A percentile compares a stretch with the other conserved stretches of the same genome.
These are phyloP conservation scores for Peromyscus attwateri DNA, from an alignment of 2,797 vertebrate species.

Conservation along the genomic window DNA sequence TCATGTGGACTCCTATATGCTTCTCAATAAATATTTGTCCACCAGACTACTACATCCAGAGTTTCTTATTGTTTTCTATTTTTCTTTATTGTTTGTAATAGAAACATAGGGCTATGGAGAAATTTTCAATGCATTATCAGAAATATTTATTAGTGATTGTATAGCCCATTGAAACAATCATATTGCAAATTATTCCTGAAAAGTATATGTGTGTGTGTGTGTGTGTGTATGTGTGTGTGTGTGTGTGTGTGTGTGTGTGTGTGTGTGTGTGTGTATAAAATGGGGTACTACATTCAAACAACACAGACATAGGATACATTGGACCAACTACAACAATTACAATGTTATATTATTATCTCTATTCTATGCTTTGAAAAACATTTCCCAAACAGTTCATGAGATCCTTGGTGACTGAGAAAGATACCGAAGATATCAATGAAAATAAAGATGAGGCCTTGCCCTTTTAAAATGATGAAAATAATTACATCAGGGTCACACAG, in stretches of 20 bases:
- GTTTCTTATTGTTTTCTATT: not conserved
- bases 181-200: not conserved
- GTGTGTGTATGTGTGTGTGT: too few species aligned
- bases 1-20: not conserved
- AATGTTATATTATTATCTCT: not conserved
- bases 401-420: not conserved
- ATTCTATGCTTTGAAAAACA: not conserved
- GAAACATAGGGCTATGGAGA: not conserved
- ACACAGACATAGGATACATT: not conserved
- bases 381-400: not conserved
- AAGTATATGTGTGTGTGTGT: too few species aligned
- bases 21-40: not conserved
- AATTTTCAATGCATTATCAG: not conserved
- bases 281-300: not conserved
- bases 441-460: not conserved
- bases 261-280: too few species aligned
- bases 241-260: too few species aligned
- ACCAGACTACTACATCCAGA: not conserved
- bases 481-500: not conserved
- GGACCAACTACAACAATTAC: not conserved
- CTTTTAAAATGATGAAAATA: not conserved
- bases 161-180: not conserved
- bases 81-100: slow-evolving; percentile 1
- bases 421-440: not conserved
- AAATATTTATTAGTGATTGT: not conserved